phyloP scores from a whole-genome alignment of 2,113 vertebrate genomes.

The Sapayoa aenigma region DNA sequence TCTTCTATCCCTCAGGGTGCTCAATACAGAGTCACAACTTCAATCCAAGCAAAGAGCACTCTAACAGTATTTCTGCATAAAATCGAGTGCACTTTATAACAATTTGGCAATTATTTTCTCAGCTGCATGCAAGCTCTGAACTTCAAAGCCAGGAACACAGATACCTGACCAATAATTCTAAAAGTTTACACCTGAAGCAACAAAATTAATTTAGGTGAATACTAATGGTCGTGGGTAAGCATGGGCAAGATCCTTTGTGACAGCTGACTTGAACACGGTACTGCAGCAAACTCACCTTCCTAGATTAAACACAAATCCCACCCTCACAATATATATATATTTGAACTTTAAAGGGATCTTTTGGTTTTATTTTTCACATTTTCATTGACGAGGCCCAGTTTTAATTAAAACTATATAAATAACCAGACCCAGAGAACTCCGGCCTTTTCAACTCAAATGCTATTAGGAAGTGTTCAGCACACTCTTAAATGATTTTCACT shows the following conservation, averaged over 20 bases:
- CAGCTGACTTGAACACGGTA: neutral
- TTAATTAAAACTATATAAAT: slow-evolving; percentile 43
- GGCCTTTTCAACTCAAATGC: slow-evolving; percentile 22
- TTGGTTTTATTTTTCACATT: slow-evolving; percentile 25
- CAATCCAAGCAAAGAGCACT: neutral
- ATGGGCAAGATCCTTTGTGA: neutral
- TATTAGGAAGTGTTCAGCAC: slow-evolving; percentile 22
- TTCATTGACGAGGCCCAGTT: slow-evolving; percentile 45
- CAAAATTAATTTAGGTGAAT: neutral
- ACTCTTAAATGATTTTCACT: slow-evolving; percentile 31
- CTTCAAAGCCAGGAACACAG: neutral
- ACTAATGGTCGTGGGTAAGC: neutral
- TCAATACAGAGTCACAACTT: neutral
- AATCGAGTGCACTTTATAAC: neutral
- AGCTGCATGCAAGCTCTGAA: neutral
- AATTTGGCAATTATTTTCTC: neutral
- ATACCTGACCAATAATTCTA: neutral
- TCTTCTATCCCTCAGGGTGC: neutral
- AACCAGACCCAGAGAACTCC: neutral
- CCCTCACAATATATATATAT: neutral
- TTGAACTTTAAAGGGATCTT: neutral
- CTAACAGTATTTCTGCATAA: neutral
- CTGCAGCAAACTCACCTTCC: neutral
- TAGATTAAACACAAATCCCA: neutral
- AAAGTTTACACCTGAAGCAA: neutral